Conservation (phyloP, 2,113 vertebrate genomes). For the Hirundichthys speculiger region DNA sequence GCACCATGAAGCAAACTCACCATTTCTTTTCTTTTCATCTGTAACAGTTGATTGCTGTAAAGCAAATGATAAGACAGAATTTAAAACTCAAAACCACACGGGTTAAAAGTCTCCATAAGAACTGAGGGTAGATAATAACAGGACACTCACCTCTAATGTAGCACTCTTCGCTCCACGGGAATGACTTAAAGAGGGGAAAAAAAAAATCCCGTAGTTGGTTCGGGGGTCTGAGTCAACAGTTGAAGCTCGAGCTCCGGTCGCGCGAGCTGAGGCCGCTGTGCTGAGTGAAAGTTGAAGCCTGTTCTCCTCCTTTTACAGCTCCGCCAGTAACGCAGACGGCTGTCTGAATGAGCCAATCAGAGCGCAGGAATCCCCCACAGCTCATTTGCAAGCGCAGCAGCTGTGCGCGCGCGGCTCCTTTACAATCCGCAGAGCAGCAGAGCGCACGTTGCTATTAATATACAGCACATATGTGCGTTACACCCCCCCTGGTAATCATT, state of each 20-base stretch:
- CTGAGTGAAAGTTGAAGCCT: constrained; percentile 11
- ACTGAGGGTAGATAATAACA: background rate
- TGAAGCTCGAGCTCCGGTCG: too few relatives aligned
- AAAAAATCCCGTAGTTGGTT: too few relatives aligned
- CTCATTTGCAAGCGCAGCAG: constrained; percentile 8
- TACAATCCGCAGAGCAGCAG: too few relatives aligned
- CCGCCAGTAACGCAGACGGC: constrained; percentile 45
- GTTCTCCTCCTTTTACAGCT: constrained; percentile 43
- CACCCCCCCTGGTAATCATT: too few relatives aligned
- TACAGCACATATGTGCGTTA: too few relatives aligned
- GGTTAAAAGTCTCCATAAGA: background rate
- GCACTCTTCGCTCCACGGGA: too few relatives aligned
- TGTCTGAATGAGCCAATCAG: constrained; percentile 68
- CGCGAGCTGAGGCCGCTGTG: too few relatives aligned
- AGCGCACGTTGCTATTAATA: background rate
- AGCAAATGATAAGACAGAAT: background rate
- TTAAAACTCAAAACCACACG: background rate
- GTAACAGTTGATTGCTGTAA: constrained; percentile 44
- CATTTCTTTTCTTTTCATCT: constrained; percentile 64
- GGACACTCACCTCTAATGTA: constrained; percentile 25
- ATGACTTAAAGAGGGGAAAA: background rate
- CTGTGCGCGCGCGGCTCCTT: too few relatives aligned
- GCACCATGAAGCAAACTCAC: constrained; percentile 50
- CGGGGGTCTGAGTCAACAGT: background rate
- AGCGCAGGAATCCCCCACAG: constrained; percentile 27